Evolutionary conservation across 2,113 vertebrate genomes (phyloP), one percentile per base, ranked within the genome.

Genomic region (Cairina moschata): DNA sequence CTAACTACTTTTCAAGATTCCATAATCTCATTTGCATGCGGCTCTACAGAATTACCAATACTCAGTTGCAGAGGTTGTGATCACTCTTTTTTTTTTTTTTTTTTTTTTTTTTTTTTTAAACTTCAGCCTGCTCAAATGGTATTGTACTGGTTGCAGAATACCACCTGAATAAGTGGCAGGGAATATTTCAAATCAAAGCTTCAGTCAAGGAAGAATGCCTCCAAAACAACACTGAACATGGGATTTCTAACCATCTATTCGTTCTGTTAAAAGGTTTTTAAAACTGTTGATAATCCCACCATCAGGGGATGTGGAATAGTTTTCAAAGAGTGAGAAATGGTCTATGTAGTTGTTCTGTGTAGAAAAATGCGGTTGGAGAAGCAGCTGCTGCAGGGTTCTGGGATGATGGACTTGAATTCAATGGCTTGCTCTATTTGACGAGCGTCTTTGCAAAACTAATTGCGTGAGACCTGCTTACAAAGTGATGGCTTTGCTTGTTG

Each of bases 381-480:
- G 48, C 54, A 85, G 42, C 46, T 63, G 11, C 58, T 71, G 36
- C 52, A 11, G 52, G 23, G 16, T 38, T 52, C 31, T 62, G 86
- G 36, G 34, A 28, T 32, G 44, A 44, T 40, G 55, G 58, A 72
- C 23, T 1, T 26, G 34, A 44, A 54, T 55, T 88, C 82, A 74
- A 29, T 55, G 67, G 23, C 26, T 72, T 60, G 17, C 25, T 59
- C 50, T 74, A n/a, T 73, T 40, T 85, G 83, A 29, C 79, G 75
- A 62, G 44, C 58, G 5, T 67, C 40, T 28, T 75, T 48, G 36
- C 46, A 72, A 55, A 90, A 54, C 40, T n/a, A 46, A 9, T 55
- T 85, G 34, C 0, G 0, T 0, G 7, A 88, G 79, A 42, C 34
- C 55, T 17, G 5, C 32, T 74, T 78, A n/a, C 0, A 1, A 28